Base-by-base conservation (phyloP, 2,113 vertebrate genomes). In the Mixornis gularis region DNA sequence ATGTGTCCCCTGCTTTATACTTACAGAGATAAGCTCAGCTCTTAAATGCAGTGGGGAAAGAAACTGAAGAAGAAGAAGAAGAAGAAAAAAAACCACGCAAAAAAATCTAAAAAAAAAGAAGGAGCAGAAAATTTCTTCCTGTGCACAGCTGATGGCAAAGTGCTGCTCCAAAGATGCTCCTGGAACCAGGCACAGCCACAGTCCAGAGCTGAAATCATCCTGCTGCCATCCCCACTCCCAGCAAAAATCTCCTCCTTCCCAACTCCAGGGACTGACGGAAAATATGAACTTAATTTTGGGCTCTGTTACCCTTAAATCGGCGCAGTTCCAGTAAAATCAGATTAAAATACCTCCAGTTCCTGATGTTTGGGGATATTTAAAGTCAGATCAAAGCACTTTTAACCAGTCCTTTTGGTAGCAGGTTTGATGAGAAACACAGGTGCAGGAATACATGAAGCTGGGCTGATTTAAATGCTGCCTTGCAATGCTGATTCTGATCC, bases 391-490 rank as follows among this genome's bases (percentile, higher is more conserved):
- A 97, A 97, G 96, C 74, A 10, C 83, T 90, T 83, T 53, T 92
- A 96, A 92, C 93, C 94, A 90, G 87, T 44, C 72, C 89, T 96
- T 96, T 95, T 96, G 95, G 96, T 96, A 96, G 95, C 95, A 94
- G 58, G 1, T 96, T 95, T 97, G 96, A 96, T 96, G 95, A 96
- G 95, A 97, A 97, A 97, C 96, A 96, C 96, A 97, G 96, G 96
- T 96, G 96, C 93, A 94, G 87, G 76, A 85, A 76, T 66, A 89
- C 56, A 80, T 10, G 87, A n/a, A 74, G 82, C 93, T 55, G 5
- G 89, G 77, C 92, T 92, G 91, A 76, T 96, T 96, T 93, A 78
- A 96, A 96, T 85, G 73, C 85, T 93, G 92, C 93, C 94, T 91
- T 65, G 76, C 92, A 85, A 21, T 79, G 58, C 90, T 93, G 90